These are phyloP conservation scores for Hyaena hyaena DNA, from an alignment of 2,113 vertebrate species.

Conservation along the genomic window DNA sequence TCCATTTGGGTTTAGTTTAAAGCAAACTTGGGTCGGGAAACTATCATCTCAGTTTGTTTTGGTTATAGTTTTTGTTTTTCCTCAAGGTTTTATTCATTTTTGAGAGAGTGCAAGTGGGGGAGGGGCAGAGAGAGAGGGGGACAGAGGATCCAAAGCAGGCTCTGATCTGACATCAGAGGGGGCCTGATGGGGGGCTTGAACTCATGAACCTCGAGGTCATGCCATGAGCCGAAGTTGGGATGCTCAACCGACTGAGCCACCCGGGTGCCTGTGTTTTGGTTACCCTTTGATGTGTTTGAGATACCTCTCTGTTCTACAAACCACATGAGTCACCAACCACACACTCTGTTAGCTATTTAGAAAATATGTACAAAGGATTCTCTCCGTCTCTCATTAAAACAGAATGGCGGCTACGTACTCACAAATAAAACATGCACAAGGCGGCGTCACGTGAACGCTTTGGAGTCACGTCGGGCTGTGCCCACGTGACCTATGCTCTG, in stretches of 20 bases:
- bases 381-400: not conserved
- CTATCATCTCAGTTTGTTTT: not conserved
- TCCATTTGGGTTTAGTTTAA: not conserved
- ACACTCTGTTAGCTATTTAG: not conserved
- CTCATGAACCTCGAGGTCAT: too few species aligned
- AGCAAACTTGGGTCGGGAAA: not conserved
- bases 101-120: too few species aligned
- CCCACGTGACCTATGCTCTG: not conserved
- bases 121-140: too few species aligned
- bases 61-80: too few species aligned
- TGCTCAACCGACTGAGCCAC: too few species aligned
- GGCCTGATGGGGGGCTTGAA: too few species aligned
- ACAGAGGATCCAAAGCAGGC: too few species aligned
- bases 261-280: not conserved
- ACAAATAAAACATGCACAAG: not conserved
- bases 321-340: not conserved
- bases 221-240: too few species aligned
- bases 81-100: too few species aligned
- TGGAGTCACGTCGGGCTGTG: not conserved
- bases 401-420: not conserved
- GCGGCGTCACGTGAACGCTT: not conserved
- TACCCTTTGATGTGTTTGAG: not conserved
- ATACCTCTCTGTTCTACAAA: not conserved
- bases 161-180: too few species aligned
- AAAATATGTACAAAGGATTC: not conserved